These are phyloP conservation scores for Vulpes vulpes DNA, from an alignment of 2,113 vertebrate species.

Conservation along the genomic window DNA sequence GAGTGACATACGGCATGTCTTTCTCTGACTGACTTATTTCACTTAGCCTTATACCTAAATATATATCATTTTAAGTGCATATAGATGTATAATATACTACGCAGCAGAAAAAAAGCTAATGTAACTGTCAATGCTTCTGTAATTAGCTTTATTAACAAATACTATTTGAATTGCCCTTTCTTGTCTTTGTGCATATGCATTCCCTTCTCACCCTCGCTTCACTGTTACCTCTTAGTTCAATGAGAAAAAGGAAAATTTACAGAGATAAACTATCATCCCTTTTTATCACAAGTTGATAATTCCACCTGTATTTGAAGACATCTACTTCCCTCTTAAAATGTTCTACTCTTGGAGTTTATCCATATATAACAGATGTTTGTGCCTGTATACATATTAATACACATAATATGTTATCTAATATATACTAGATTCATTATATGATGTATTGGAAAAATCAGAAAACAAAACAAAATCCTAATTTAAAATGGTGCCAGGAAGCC, in stretches of 20 bases:
- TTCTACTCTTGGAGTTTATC: background rate
- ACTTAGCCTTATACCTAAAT: background rate
- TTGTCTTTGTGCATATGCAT: background rate
- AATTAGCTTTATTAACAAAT: background rate
- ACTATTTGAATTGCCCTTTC: background rate
- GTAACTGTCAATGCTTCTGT: background rate
- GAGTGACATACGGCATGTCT: background rate
- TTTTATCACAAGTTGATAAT: background rate
- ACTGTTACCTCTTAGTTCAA: background rate
- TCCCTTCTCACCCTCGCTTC: background rate
- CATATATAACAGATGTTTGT: background rate
- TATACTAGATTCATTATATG: background rate
- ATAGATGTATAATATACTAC: background rate
- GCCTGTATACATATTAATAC: background rate
- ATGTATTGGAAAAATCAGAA: background rate
- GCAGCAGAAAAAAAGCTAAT: background rate
- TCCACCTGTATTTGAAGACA: background rate
- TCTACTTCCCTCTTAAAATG: background rate
- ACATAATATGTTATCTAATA: background rate
- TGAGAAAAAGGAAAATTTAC: background rate
- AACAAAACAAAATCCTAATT: background rate
- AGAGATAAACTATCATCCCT: background rate
- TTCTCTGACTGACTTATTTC: background rate
- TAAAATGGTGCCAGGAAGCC: background rate
- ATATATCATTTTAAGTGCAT: background rate